Evolutionary conservation across 2,888 invertebrate species (phyloP), one percentile per base, ranked within the genome.

Genomic region (Dascillus cervinus): DNA sequence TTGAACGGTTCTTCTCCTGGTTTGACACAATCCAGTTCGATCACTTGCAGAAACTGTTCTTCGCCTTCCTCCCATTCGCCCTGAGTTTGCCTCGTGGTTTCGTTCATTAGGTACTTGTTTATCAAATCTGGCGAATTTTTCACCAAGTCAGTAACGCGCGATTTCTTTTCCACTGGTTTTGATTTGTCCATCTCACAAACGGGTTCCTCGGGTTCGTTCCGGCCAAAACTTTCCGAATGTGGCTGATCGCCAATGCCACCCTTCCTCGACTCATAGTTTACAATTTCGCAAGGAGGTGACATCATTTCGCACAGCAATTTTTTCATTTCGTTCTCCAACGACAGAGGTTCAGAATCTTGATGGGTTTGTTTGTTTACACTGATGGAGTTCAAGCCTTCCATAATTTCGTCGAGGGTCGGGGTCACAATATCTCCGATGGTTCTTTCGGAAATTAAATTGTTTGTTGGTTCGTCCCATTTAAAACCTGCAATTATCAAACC

Each of bases 81-180:
- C 33, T 47, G 47, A 10, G 39, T 33, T 24, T 34, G 39, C 28
- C 45, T 44, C 3, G 44, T 34, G 22, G 43, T 49, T 14, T 55
- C 54, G 24, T 44, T 51, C 12, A 30, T 24, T 8, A 52, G 35
- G 22, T 38, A 43, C 25, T 60, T 57, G 11, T 44, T 52, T 8
- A 55, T 42, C 12, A 56, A 52, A 29, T 59, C 57, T 32, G 60
- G 63, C 4, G 64, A 64, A 44, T 62, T 62, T 47, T 56, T 60
- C 6, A 63, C 58, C 14, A 64, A 40, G 43, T 63, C 62, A 3
- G 63, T 63, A 4, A 64, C 47, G 6, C 64, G 50, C 5, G 52
- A 57, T 60, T 69, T 61, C 64, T 73, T 53, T 13, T 66, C 66
- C 22, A 72, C 60, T 11, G 61, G 55, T 11, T 60, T 64, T 32